phyloP scores from a whole-genome alignment of 2,888 invertebrate species.

The Chrysina gloriosa region DNA sequence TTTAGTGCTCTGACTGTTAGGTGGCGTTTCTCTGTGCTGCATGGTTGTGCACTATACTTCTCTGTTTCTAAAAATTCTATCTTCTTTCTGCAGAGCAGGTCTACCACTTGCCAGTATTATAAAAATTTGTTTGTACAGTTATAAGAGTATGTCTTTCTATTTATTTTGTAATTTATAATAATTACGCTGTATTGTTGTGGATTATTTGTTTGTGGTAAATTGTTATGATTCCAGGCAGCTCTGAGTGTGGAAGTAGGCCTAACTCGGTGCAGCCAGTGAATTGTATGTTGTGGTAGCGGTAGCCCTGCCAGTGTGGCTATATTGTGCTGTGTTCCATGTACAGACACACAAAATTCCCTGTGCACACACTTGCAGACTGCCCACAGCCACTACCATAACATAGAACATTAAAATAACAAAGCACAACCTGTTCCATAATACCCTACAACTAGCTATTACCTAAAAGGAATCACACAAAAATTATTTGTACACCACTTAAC shows the following conservation, averaged over 20 bases:
- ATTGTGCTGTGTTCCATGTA: slow-evolving; percentile 64
- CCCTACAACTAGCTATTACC: background rate
- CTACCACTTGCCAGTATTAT: slow-evolving; percentile 56
- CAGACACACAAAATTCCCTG: slow-evolving; percentile 57
- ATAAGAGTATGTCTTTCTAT: slow-evolving; percentile 24
- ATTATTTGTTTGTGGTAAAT: slow-evolving; percentile 41
- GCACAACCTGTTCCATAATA: slow-evolving; percentile 39
- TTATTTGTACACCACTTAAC: no score
- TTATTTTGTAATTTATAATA: slow-evolving; percentile 15
- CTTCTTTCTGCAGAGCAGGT: slow-evolving; percentile 59
- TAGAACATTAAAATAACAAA: slow-evolving; percentile 46
- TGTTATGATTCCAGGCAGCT: slow-evolving; percentile 40
- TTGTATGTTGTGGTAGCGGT: slow-evolving; percentile 66
- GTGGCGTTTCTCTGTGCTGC: slow-evolving; percentile 59
- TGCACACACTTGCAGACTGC: slow-evolving; percentile 64
- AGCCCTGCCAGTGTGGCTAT: slow-evolving; percentile 66
- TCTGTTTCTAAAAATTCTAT: slow-evolving; percentile 45
- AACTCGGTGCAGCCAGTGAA: slow-evolving; percentile 42
- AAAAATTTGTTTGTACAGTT: slow-evolving; percentile 26
- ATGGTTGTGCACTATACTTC: slow-evolving; percentile 55
- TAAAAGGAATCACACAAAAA: no score
- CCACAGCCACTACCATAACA: slow-evolving; percentile 64
- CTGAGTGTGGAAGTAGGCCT: slow-evolving; percentile 40
- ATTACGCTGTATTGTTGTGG: slow-evolving; percentile 40
- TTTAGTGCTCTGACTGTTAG: slow-evolving; percentile 45